These are phyloP conservation scores for Collichthys lucidus DNA, from an alignment of 2,113 vertebrate genomes.

Conservation along the genomic window DNA sequence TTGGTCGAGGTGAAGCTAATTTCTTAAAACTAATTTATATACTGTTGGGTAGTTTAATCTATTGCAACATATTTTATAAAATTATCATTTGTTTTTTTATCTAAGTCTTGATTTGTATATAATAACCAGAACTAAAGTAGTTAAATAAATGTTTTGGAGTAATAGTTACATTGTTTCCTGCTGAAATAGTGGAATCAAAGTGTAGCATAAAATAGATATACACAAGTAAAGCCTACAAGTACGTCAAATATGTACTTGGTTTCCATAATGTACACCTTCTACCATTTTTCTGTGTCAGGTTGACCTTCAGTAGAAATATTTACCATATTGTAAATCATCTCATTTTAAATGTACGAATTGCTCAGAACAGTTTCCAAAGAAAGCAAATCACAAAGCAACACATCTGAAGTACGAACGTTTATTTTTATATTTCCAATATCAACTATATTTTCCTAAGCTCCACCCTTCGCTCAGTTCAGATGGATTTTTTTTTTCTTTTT, in stretches of 20 bases:
- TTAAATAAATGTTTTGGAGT: neutral
- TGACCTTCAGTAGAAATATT: neutral
- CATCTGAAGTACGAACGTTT: conserved; percentile 38
- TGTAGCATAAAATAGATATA: neutral
- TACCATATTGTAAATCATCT: neutral
- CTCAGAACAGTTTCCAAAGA: neutral
- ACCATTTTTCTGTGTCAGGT: neutral
- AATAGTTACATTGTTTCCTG: neutral
- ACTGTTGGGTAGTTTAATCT: neutral
- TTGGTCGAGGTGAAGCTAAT: neutral
- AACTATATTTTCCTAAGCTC: conserved; percentile 67
- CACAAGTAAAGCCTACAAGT: neutral
- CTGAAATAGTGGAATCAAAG: neutral
- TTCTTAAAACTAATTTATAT: neutral
- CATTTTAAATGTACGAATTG: neutral
- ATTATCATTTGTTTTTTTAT: neutral
- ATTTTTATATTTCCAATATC: conserved; percentile 49
- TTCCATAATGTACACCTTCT: neutral
- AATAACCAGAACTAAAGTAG: no score
- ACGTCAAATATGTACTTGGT: neutral
- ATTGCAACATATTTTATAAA: neutral
- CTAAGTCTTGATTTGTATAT: neutral
- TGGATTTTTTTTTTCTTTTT: conserved; percentile 33
- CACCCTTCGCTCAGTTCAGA: conserved; percentile 64
- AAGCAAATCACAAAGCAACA: neutral